Percentiles rank a stretch among this genome's conserved stretches.
phyloP scores from a whole-genome alignment of 2,888 invertebrate genomes.

The Trissolcus japonicus region DNA sequence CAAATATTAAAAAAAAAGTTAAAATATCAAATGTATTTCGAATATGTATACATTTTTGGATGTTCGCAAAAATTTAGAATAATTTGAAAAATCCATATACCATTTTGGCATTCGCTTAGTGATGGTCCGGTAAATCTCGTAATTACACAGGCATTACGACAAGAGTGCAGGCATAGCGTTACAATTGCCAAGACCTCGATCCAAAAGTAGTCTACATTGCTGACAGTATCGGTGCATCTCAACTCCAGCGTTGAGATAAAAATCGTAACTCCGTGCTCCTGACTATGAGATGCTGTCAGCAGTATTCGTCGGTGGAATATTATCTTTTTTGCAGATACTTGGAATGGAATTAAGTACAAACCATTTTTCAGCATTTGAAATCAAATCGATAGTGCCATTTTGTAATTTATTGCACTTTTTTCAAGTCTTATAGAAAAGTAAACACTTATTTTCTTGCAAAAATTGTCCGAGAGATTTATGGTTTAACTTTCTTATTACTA shows the following conservation, averaged over 20 bases:
- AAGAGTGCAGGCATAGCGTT: conserved; percentile 7
- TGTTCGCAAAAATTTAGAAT: no score
- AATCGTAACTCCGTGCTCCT: conserved; percentile 29
- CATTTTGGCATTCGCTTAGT: conserved; percentile 30
- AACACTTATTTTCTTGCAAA: no score
- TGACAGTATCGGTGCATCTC: conserved; percentile 40
- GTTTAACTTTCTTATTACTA: no score
- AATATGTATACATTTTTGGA: no score
- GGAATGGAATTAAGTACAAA: not conserved
- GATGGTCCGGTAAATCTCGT: conserved; percentile 39
- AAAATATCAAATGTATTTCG: no score
- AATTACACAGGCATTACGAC: conserved; percentile 47
- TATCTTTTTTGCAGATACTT: conserved; percentile 8
- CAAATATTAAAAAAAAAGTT: no score
- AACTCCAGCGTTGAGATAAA: conserved; percentile 30
- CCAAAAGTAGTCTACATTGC: conserved; percentile 36
- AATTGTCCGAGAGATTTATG: no score
- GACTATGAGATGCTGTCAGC: conserved; percentile 33
- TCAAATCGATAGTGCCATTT: no score
- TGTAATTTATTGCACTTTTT: no score
- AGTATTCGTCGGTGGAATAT: conserved; percentile 22
- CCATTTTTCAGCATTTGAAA: no score
- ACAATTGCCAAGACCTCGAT: conserved; percentile 46
- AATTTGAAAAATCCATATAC: no score
- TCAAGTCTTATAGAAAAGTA: no score